Evolutionary conservation across 2,888 invertebrate genomes (phyloP), one percentile per base, ranked within the genome.

Genomic region (Lasioglossum oenotherae): DNA sequence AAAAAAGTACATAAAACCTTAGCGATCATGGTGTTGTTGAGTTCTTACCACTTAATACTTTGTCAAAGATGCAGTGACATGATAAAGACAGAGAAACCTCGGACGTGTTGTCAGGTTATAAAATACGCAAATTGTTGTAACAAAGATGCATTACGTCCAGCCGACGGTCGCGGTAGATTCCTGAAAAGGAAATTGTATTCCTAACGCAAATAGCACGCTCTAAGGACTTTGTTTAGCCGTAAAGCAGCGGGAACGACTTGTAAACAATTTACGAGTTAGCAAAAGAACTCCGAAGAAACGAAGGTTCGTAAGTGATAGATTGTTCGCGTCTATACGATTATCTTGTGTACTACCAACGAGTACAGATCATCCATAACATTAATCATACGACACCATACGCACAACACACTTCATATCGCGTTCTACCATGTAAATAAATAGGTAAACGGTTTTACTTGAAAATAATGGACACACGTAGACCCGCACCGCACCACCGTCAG

Each of bases 51-150:
- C 78, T 91, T 86, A 82, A 87, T 87, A 87, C 81, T 92, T 78
- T 90, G 91, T 92, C 92, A 92, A 88, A 92, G 89, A 86, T 88
- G 82, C 87, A 87, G 86, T 84, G 77, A 91, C 92, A 92, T 92
- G 90, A 88, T 92, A 91, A 85, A 84, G 78, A 78, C 60, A 78
- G 75, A 82, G 80, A 85, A 81, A 78, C 74, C 81, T 87, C 75
- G 82, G 49, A 85, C 84, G 89, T 82, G 84, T 88, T 84, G 89
- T 90, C 90, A 93, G 93, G 91, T 93, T 92, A 92, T 90, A 91
- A 92, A 91, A 89, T 77, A 71, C 87, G 86, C 71, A 88, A 88
- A 88, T 87, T 85, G 82, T 78, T 72, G 82, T 82, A 72, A 74
- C 80, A 87, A 82, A 73, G 85, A 85, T 88, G 82, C 86, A 88